Percentiles rank a stretch among this genome's conserved stretches.
phyloP scores from a whole-genome alignment of 2,888 invertebrate species.

The Conistra vaccinii region DNA sequence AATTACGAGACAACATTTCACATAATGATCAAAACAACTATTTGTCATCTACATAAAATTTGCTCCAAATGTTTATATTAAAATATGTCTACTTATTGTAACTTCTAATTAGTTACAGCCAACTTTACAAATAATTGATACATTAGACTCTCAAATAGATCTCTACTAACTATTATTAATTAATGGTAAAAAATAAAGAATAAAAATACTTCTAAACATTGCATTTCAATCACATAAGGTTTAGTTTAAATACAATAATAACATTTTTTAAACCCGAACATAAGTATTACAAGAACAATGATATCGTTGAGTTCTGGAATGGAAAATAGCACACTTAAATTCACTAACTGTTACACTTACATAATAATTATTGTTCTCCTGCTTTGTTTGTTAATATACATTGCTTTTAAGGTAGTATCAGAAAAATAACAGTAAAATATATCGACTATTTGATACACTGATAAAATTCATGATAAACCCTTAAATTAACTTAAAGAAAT shows the following conservation, averaged over 20 bases:
- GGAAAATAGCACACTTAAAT: conserved; percentile 91
- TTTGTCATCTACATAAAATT: conserved; percentile 90
- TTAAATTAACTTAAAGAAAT: conserved; percentile 86
- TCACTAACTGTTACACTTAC: conserved; percentile 91
- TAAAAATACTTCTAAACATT: conserved; percentile 91
- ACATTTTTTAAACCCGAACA: conserved; percentile 90
- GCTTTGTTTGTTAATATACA: conserved; percentile 90
- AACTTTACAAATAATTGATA: conserved; percentile 91
- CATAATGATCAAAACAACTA: conserved; percentile 90
- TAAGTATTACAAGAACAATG: conserved; percentile 90
- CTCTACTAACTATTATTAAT: conserved; percentile 90
- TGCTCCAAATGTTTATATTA: conserved; percentile 91
- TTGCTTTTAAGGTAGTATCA: conserved; percentile 88
- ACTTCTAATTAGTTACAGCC: conserved; percentile 91
- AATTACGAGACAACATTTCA: conserved; percentile 88
- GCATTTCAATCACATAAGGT: conserved; percentile 91
- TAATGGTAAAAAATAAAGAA: conserved; percentile 91
- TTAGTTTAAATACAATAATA: conserved; percentile 90
- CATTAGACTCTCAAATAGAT: conserved; percentile 91
- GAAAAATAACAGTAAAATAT: conserved; percentile 90
- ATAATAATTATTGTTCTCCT: conserved; percentile 91
- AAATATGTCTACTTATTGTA: conserved; percentile 91
- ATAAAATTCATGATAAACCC: conserved; percentile 86
- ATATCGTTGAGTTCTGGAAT: conserved; percentile 91
- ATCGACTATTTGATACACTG: conserved; percentile 86